Percentiles rank a stretch among this genome's conserved stretches.
Conservation (phyloP, 2,797 vertebrate genomes). For the Platyrinchus mystaceus region DNA sequence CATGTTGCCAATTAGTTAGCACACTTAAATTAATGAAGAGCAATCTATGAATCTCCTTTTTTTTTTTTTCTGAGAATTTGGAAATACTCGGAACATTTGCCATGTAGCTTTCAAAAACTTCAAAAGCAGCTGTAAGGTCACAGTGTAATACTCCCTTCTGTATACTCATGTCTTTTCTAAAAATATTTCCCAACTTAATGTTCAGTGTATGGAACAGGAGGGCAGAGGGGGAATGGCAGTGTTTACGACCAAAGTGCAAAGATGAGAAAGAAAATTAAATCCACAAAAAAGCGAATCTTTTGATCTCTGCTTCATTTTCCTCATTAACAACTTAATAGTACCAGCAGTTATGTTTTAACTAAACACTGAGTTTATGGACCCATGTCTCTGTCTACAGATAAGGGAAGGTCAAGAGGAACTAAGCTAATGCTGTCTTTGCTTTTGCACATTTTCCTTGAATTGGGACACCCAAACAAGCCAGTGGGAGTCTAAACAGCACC, state of each 20-base stretch:
- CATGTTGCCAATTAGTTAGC: conserved; percentile 19
- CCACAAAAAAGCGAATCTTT: conserved; percentile 34
- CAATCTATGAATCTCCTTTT: neutral
- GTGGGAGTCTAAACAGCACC: neutral
- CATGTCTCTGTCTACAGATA: conserved; percentile 37
- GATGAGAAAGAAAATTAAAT: conserved; percentile 23
- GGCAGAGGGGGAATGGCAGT: conserved; percentile 50
- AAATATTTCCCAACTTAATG: conserved; percentile 62
- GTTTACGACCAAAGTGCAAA: conserved; percentile 54
- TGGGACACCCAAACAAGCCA: conserved; percentile 33
- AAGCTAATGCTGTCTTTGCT: neutral
- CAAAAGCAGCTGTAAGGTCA: conserved; percentile 48
- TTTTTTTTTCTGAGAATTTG: conserved; percentile 38
- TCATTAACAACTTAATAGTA: conserved; percentile 49
- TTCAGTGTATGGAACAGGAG: conserved; percentile 31
- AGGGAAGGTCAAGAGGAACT: conserved; percentile 55
- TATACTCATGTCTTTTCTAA: conserved; percentile 61
- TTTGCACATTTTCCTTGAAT: conserved; percentile 23
- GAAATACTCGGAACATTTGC: conserved; percentile 36
- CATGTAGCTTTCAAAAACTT: conserved; percentile 62
- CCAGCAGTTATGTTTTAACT: conserved; percentile 43
- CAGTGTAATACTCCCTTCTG: conserved; percentile 56
- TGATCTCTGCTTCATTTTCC: conserved; percentile 48
- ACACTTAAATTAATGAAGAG: conserved; percentile 48
- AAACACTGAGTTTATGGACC: conserved; percentile 59